Percentiles rank a stretch among this genome's conserved stretches.
Evolutionary conservation across 2,797 vertebrate genomes (phyloP).

Genomic region (Onychomys arenicola): DNA sequence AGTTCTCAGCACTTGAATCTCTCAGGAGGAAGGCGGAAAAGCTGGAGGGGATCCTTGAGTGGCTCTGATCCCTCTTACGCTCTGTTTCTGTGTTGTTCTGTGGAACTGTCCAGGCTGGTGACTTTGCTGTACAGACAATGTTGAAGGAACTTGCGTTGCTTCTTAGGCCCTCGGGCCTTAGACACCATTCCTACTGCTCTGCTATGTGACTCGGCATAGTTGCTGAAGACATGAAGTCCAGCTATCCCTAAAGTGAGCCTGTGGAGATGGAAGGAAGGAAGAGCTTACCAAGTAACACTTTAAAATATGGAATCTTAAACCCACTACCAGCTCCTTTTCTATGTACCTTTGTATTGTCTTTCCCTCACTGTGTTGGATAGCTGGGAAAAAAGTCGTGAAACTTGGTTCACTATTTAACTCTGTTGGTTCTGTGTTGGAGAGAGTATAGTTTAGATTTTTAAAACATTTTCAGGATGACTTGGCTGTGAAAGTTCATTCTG

Average conservation of each 20-base stretch:
- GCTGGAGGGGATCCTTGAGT: not conserved
- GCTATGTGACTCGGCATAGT: not conserved
- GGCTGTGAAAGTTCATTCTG: slow-evolving; percentile 27
- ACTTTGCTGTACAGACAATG: not conserved
- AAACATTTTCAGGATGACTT: not conserved
- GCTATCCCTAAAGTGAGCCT: not conserved
- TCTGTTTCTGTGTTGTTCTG: not conserved
- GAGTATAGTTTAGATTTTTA: slow-evolving; percentile 18
- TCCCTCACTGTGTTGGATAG: not conserved
- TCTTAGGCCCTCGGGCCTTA: not conserved
- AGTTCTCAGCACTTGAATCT: not conserved
- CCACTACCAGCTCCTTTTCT: too few relatives aligned
- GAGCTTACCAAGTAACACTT: not conserved
- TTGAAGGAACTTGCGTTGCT: not conserved
- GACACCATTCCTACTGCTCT: not conserved
- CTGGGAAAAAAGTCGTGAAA: not conserved
- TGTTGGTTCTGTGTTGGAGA: not conserved
- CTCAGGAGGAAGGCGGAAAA: not conserved
- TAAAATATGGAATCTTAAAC: not conserved
- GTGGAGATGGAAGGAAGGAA: not conserved
- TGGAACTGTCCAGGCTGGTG: not conserved
- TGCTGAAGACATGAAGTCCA: not conserved
- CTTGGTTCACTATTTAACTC: not conserved
- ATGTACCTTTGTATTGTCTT: not conserved
- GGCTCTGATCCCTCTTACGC: not conserved